Base-by-base conservation (phyloP, 2,797 vertebrate species). In the Eulemur rubriventer region DNA sequence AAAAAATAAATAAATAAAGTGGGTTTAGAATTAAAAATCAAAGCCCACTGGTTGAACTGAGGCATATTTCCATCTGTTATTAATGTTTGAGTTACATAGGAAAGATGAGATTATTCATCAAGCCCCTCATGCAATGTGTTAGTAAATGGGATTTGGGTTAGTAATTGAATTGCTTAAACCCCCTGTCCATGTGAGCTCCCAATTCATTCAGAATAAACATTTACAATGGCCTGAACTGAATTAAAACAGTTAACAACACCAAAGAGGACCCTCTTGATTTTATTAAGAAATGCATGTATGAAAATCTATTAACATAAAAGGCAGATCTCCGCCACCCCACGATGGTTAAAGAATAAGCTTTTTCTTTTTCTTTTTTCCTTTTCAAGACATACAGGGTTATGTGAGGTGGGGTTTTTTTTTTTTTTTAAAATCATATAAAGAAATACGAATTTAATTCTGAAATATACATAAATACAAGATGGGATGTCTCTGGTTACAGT, bases 21-120 rank as follows among this genome's bases (percentile, higher is more conserved):
- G 81, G 78, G 82, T 97, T 98, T 97, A 94, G 95, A 97, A 98
- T 96, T 98, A 96, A 98, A 96, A 99, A 98, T 97, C 96, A 98
- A 98, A 98, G 97, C 72, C 82, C 80, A 95, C 73, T 97, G 98
- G 97, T 95, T 98, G 95, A 97, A 98, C 96, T 98, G 93, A 97
- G 97, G 97, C 98, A 97, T 98, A 98, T 97, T 98, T 98, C 97
- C 98, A 97, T 97, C 97, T 98, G 97, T 97, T 98, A 98, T 97
- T 98, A 98, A 98, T 96, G 96, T 96, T 65, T 96, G 95, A 97
- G 96, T 98, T 98, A 95, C 96, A 96, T 50, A 95, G 97, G 96
- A 98, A 97, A 98, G 96, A 98, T 35, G 89, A 98, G 97, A 98
- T 97, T 98, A 98, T 98, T 98, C 98, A 97, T 96, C 95, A 96